Conservation (phyloP, 2,888 invertebrate genomes). For the Helleia helle region DNA sequence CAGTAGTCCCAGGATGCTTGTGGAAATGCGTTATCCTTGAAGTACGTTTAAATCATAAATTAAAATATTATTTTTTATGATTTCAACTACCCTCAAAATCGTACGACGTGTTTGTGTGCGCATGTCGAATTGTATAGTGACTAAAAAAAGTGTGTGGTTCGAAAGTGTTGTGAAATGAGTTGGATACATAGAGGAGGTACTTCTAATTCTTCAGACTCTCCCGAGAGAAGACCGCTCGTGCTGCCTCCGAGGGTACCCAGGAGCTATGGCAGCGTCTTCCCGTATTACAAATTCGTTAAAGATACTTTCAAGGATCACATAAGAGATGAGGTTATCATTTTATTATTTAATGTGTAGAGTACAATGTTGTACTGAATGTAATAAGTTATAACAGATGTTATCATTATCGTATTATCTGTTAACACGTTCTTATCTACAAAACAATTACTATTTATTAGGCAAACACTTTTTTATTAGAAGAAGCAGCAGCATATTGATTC, state of each 20-base stretch:
- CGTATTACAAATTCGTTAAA: slow-evolving; percentile 76
- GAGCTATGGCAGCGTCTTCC: slow-evolving; percentile 76
- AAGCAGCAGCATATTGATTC: too few species aligned
- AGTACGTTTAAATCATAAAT: background rate
- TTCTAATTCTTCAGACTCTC: slow-evolving; percentile 33
- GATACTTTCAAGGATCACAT: slow-evolving; percentile 52
- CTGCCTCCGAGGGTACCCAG: slow-evolving; percentile 56
- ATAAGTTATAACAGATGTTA: background rate
- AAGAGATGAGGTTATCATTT: slow-evolving; percentile 41
- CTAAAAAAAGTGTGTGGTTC: slow-evolving; percentile 32
- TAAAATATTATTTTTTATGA: background rate
- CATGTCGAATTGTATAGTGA: slow-evolving; percentile 26
- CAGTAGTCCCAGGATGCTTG: slow-evolving; percentile 7
- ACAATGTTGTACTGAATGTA: too few species aligned
- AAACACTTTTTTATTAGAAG: too few species aligned
- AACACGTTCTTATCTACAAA: too few species aligned
- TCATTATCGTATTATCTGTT: too few species aligned
- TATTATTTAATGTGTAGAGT: too few species aligned
- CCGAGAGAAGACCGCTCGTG: slow-evolving; percentile 54
- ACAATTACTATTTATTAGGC: too few species aligned
- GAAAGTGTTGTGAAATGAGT: slow-evolving; percentile 32
- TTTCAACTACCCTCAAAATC: slow-evolving; percentile 20
- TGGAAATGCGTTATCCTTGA: slow-evolving; percentile 4
- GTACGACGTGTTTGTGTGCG: slow-evolving; percentile 13
- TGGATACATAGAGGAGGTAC: slow-evolving; percentile 35